Base-by-base conservation (phyloP, 2,888 invertebrate species). In the Leucophenga montana region DNA sequence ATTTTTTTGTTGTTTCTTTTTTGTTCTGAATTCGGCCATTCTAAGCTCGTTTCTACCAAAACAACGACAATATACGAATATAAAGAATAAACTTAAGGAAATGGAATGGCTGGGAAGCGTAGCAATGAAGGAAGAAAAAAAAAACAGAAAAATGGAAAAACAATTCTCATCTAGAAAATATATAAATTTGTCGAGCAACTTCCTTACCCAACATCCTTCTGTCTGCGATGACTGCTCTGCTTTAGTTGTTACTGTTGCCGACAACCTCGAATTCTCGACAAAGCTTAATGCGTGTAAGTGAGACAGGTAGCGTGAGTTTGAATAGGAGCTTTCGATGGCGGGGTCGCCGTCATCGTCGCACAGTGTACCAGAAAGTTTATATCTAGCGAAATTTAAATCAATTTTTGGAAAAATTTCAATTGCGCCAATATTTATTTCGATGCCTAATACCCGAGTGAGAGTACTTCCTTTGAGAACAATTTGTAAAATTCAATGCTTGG, bases 1-100 rank as follows among this genome's bases (percentile, higher is more conserved):
- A 74, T 71, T 75, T 72, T 18, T 6, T 61, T 61, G 39, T 33
- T 39, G 6, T 39, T 64, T 16, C 22, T 48, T 62, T 62, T 13
- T 11, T 33, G 9, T 27, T 14, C 6, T 18, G 5, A 16, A 14
- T 64, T 46, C 16, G 46, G 22, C 18, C 48, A 64, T 48, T 48
- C 62, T 39, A 46, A 64, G 46, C 48, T 64, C 46, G 46, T 64
- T 64, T 64, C 22, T 16, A 64, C 22, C 46, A 22, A 64, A 64
- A 20, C 11, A 61, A 33, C 20, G 39, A 31, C 27, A n/a, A n/a
- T n/a, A n/a, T 31, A 27, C 3, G 14, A 31, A 31, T 22, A 57
- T n/a, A 16, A 27, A 59, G n/a, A 59, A 14, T 31, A 59, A 59
- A 31, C 4, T 39, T 8, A 39, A 39, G 39, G 39, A 39, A 39